phyloP scores from a whole-genome alignment of 1,140 invertebrate genomes.

The Drosophila ambigua region DNA sequence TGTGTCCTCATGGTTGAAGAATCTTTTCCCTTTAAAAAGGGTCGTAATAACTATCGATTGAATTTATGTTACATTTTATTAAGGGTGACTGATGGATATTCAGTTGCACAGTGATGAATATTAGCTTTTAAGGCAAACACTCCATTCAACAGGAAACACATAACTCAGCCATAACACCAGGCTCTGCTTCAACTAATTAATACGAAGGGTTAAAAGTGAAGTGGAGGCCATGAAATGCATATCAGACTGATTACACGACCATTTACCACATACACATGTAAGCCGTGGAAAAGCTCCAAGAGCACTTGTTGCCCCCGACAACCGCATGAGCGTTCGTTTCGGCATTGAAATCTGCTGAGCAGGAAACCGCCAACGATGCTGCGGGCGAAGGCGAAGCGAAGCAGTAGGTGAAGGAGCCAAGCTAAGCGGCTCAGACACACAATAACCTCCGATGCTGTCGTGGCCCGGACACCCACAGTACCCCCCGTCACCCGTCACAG shows the following conservation, averaged over 20 bases:
- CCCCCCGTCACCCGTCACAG: conserved; percentile 1
- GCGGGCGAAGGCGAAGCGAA: conserved; percentile 4
- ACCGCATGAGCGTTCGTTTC: conserved; percentile 31
- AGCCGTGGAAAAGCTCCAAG: conserved; percentile 34
- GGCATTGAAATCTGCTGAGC: conserved; percentile 49
- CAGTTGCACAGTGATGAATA: too few relatives aligned
- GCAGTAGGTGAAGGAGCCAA: conserved; percentile 21
- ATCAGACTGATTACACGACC: conserved; percentile 30
- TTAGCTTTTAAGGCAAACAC: too few relatives aligned
- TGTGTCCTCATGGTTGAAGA: too few relatives aligned
- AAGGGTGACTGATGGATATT: too few relatives aligned
- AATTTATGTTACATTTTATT: too few relatives aligned
- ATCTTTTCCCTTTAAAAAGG: too few relatives aligned
- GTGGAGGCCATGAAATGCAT: conserved; percentile 26
- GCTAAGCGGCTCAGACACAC: conserved; percentile 60
- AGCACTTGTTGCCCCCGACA: conserved; percentile 56
- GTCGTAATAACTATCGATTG: too few relatives aligned
- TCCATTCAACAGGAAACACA: too few relatives aligned
- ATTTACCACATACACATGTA: conserved; percentile 56
- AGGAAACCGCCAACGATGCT: conserved; percentile 37
- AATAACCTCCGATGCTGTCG: conserved; percentile 25
- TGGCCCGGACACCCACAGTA: conserved; percentile 65
- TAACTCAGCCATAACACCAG: not conserved
- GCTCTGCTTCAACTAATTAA: conserved; percentile 49
- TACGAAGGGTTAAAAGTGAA: conserved; percentile 31